Evolutionary conservation across 30 jellyfish, hydroid and myxozoan species (phyloP).

Genomic region (Hydractinia echinata): DNA sequence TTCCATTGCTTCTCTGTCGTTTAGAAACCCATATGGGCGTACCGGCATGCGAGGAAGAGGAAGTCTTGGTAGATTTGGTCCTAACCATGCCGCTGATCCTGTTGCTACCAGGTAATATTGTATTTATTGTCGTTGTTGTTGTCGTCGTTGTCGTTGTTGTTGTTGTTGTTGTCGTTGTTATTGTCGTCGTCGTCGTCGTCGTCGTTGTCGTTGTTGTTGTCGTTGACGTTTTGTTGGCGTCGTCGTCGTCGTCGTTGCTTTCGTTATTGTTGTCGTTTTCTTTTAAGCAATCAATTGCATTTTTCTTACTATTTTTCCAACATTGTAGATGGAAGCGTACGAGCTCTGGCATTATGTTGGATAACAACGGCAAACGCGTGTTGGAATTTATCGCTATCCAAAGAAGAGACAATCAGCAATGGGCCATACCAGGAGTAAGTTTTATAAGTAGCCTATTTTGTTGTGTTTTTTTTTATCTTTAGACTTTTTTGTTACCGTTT

Average conservation of each 20-base stretch:
- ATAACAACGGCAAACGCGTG: conserved; percentile 70
- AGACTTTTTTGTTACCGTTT: no score
- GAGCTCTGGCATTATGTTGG: conserved; percentile 80
- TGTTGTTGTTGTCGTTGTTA: not conserved
- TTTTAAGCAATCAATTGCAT: not conserved
- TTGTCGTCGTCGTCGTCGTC: no score
- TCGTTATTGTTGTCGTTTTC: not conserved
- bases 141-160: not conserved
- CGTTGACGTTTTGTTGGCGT: no score
- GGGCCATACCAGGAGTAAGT: conserved; percentile 96
- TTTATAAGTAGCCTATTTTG: not conserved
- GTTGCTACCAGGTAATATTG: conserved; percentile 76
- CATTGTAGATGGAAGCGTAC: conserved; percentile 75
- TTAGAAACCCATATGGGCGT: conserved; percentile 90
- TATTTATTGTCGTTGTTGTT: not conserved
- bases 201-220: no score
- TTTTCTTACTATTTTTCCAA: not conserved
- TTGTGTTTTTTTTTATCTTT: no score
- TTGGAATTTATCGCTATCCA: conserved; percentile 91
- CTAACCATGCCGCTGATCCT: conserved; percentile 98
- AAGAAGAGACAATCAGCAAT: conserved; percentile 85
- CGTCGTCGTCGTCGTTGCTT: not conserved
- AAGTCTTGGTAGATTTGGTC: conserved; percentile 90
- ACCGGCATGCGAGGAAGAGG: conserved; percentile 92
- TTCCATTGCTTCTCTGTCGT: not conserved